A percentile compares a stretch with the other conserved stretches of the same genome.
phyloP scores from a whole-genome alignment of 2,113 vertebrate species.

The Eclectus roratus region DNA sequence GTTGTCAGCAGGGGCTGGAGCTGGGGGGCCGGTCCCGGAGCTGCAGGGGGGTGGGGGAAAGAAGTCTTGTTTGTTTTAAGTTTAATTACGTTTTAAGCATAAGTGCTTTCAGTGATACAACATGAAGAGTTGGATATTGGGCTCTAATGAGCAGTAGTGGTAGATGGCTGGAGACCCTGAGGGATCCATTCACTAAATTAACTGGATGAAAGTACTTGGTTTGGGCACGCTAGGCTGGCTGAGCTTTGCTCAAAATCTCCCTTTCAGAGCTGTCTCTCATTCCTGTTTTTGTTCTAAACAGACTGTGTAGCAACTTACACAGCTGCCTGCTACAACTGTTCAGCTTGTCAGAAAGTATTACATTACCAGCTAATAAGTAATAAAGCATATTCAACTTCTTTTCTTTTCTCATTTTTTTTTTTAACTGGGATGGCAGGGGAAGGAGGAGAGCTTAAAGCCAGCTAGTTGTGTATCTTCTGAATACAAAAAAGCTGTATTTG shows the following conservation, averaged over 20 bases:
- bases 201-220: conserved; percentile 83
- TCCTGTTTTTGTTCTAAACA: conserved; percentile 72
- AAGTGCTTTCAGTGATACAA: conserved; percentile 80
- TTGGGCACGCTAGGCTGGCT: conserved; percentile 79
- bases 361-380: conserved; percentile 85
- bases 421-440: not conserved
- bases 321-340: conserved; percentile 79
- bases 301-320: conserved; percentile 74
- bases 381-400: conserved; percentile 76
- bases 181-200: conserved; percentile 85
- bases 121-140: conserved; percentile 75
- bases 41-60: not conserved
- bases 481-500: not conserved
- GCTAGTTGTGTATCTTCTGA: not conserved
- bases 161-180: conserved; percentile 80
- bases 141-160: conserved; percentile 88
- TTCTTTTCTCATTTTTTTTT: conserved; percentile 24
- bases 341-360: conserved; percentile 82
- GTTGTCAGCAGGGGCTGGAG: not conserved
- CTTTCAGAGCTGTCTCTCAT: conserved; percentile 75
- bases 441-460: conserved; percentile 26
- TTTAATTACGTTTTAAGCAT: conserved; percentile 89
- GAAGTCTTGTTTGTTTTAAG: conserved; percentile 90
- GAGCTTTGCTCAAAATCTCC: conserved; percentile 74
- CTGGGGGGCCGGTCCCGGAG: not conserved